These are phyloP conservation scores for Luscinia luscinia DNA, from an alignment of 2,797 vertebrate species.

Conservation along the genomic window DNA sequence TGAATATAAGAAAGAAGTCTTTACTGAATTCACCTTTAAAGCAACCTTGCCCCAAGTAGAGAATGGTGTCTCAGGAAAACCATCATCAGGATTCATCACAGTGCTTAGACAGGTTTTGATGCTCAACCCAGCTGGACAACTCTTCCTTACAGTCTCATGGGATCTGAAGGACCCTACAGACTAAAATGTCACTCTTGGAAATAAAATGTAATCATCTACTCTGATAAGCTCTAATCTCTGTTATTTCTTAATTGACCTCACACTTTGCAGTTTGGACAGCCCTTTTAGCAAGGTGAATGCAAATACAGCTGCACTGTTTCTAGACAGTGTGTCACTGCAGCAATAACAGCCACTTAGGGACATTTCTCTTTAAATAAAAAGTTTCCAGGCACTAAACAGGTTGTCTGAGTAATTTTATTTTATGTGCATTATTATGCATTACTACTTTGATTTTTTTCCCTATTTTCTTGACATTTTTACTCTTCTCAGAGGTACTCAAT, in stretches of 20 bases:
- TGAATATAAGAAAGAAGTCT: not conserved
- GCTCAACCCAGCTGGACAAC: not conserved
- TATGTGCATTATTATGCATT: not conserved
- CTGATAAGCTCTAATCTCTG: not conserved
- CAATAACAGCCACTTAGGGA: not conserved
- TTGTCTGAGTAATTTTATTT: not conserved
- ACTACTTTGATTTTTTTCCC: not conserved
- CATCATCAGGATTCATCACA: not conserved
- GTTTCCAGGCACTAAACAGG: not conserved
- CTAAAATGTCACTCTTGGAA: not conserved
- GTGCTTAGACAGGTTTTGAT: not conserved
- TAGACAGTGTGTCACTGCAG: not conserved
- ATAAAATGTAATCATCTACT: not conserved
- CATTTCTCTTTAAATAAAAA: not conserved
- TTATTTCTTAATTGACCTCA: not conserved
- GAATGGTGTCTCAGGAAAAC: not conserved
- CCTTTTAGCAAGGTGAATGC: not conserved
- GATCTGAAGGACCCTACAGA: not conserved
- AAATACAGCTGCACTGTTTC: not conserved
- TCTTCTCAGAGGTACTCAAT: not conserved
- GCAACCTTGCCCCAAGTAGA: not conserved
- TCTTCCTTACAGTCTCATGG: not conserved
- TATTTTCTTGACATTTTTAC: not conserved
- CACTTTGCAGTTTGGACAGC: not conserved
- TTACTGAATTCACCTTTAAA: not conserved